Percentiles rank a stretch among this genome's conserved stretches.
Conservation (phyloP, 35 echinoderm and acorn worm genomes). For the Apostichopus californicus region DNA sequence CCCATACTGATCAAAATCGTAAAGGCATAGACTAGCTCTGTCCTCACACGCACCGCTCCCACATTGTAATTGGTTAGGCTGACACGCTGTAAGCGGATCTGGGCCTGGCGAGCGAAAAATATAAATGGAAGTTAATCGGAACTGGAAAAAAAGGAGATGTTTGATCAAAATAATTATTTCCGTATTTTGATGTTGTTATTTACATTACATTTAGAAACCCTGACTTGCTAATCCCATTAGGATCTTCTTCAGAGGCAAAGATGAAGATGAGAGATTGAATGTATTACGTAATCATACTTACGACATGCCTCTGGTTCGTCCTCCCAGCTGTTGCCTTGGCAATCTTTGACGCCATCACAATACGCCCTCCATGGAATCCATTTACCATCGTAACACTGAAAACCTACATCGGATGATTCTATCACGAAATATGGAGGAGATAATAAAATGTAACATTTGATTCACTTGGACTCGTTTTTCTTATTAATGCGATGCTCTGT, state of each 20-base stretch:
- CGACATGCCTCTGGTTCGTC: constrained; percentile 70
- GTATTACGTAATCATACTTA: constrained; percentile 1
- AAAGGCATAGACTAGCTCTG: constrained; percentile 68
- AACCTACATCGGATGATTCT: constrained; percentile 70
- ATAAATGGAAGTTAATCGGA: neutral
- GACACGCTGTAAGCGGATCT: neutral
- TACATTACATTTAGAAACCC: too few species aligned
- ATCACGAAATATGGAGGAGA: neutral
- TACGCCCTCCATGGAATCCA: constrained; percentile 69
- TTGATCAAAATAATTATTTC: too few species aligned
- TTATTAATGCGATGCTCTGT: too few species aligned
- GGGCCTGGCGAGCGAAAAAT: constrained; percentile 1
- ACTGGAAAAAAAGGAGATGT: too few species aligned
- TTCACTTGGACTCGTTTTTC: too few species aligned
- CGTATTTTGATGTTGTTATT: too few species aligned
- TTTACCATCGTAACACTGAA: constrained; percentile 91
- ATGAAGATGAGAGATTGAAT: too few species aligned
- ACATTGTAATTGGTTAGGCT: constrained; percentile 63
- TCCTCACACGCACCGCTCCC: constrained; percentile 79
- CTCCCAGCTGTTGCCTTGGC: constrained; percentile 84
- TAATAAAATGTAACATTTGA: too few species aligned
- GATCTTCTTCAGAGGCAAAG: too few species aligned
- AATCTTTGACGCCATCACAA: constrained; percentile 93
- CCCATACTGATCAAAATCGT: constrained; percentile 90
- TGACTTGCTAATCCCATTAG: too few species aligned